These are phyloP conservation scores for Chanos chanos DNA, from an alignment of 2,797 vertebrate species.

Conservation along the genomic window DNA sequence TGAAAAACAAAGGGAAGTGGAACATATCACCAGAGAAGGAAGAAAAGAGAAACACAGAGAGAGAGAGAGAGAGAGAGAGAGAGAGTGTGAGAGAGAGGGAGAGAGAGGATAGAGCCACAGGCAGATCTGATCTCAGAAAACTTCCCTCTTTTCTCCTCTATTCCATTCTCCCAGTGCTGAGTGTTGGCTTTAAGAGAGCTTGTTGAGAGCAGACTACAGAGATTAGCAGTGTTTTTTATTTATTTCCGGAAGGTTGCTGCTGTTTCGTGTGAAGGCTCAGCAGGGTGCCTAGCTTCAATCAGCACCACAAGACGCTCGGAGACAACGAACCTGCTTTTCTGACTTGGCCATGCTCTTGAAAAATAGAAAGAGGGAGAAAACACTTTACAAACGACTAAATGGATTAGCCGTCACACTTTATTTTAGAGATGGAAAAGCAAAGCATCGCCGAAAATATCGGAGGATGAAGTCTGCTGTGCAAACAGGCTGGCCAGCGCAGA, in stretches of 20 bases:
- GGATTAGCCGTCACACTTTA: constrained; percentile 47
- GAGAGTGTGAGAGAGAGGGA: constrained; percentile 8
- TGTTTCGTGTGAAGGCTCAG: constrained; percentile 37
- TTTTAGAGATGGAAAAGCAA: constrained; percentile 40
- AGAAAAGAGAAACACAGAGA: neutral
- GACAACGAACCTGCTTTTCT: constrained; percentile 24
- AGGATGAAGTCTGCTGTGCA: no score
- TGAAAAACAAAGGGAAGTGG: constrained; percentile 33
- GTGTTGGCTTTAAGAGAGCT: constrained; percentile 20
- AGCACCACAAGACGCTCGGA: constrained; percentile 30
- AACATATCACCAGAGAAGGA: constrained; percentile 27
- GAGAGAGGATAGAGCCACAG: constrained; percentile 25
- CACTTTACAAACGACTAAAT: constrained; percentile 31
- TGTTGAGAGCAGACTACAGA: constrained; percentile 2
- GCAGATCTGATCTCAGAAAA: constrained; percentile 22
- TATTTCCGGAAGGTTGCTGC: constrained; percentile 35
- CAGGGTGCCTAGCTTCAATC: constrained; percentile 43
- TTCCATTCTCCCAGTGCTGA: neutral
- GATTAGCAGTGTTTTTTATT: constrained; percentile 32
- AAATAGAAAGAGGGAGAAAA: constrained; percentile 23
- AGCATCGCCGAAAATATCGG: no score
- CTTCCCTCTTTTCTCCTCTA: neutral
- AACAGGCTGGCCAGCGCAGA: no score
- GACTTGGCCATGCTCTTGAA: constrained; percentile 21
- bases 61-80: constrained; percentile 15